Base-by-base conservation (phyloP, 92 coral and sea anemone species). In the Parazoanthus atlanticus region DNA sequence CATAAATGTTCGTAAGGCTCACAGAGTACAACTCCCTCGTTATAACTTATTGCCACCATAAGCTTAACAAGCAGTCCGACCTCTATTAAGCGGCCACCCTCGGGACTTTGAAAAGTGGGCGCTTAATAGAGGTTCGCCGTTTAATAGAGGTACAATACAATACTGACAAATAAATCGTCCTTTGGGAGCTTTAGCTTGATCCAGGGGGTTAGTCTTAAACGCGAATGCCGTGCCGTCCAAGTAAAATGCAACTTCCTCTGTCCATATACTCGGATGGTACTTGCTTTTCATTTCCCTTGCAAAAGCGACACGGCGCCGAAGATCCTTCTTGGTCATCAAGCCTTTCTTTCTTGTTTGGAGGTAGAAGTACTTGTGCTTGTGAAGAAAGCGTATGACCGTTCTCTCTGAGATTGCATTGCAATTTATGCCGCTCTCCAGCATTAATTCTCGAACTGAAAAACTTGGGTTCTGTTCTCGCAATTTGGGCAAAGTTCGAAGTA, bases 341-440 rank as follows among this genome's bases (percentile, higher is more conserved):
- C 89, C 93, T 76, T 92, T 88, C 61, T 88, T 92, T 34, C 92
- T 56, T 5, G 95, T 86, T 43, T 86, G 93, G 30, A 90, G 47
- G 61, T 61, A 90, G 70, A 32, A 54, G 76, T 86, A 92, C 12
- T 90, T 88, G 74, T 89, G 79, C 80, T 80, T 81, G 49, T 89
- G 85, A 69, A 91, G 56, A 3, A 56, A 26, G 30, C 92, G 78
- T 31, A 83, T 49, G 46, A 91, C 89, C 10, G 94, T 91, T n/a
- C 92, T 61, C 16, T 82, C 65, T 30, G 52, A 67, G 49, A 85
- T 72, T 41, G 72, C 75, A 30, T 43, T 52, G 33, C 34, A 52
- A 28, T 86, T 86, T 58, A 86, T 78, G 16, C 86, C 86, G 8
- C 72, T 65, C 86, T 41, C 86, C 21, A 76, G 80, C 86, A 80